These are phyloP conservation scores for Coecobrya sp. DNA, from an alignment of 2,888 invertebrate species.

Conservation along the genomic window DNA sequence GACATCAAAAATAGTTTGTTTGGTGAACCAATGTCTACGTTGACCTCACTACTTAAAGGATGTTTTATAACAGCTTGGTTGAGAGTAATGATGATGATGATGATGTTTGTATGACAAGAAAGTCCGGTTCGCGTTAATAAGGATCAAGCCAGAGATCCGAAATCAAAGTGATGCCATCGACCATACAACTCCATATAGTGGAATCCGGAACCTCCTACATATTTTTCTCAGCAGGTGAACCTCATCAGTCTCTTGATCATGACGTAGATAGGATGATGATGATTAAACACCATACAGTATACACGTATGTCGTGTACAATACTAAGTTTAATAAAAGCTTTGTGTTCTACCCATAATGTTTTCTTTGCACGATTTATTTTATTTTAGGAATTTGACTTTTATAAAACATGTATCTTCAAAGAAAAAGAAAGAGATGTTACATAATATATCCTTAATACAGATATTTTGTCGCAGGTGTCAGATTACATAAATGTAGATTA, in stretches of 20 bases:
- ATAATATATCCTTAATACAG: not conserved
- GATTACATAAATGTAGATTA: not conserved
- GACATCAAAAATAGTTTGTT: too few relatives aligned
- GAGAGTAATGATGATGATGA: not conserved
- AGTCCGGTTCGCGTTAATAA: too few relatives aligned
- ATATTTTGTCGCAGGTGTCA: slow-evolving; percentile 18
- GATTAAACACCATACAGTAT: slow-evolving; percentile 15
- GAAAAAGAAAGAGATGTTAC: not conserved
- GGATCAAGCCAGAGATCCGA: too few relatives aligned
- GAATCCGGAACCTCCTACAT: not conserved
- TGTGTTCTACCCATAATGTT: not conserved
- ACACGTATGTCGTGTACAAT: not conserved
- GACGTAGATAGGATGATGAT: not conserved
- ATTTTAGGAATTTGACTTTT: not conserved
- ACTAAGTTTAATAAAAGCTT: not conserved
- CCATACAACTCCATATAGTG: too few relatives aligned
- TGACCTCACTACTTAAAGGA: too few relatives aligned
- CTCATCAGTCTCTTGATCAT: not conserved
- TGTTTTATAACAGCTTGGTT: too few relatives aligned
- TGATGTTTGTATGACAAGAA: not conserved
- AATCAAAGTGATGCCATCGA: too few relatives aligned
- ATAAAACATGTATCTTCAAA: not conserved
- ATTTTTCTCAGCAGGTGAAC: not conserved
- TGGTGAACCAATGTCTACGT: too few relatives aligned
- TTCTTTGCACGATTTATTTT: not conserved